A percentile compares a stretch with the other conserved stretches of the same genome.
Conservation (phyloP, 1,140 invertebrate species). For the Apis mellifera region DNA sequence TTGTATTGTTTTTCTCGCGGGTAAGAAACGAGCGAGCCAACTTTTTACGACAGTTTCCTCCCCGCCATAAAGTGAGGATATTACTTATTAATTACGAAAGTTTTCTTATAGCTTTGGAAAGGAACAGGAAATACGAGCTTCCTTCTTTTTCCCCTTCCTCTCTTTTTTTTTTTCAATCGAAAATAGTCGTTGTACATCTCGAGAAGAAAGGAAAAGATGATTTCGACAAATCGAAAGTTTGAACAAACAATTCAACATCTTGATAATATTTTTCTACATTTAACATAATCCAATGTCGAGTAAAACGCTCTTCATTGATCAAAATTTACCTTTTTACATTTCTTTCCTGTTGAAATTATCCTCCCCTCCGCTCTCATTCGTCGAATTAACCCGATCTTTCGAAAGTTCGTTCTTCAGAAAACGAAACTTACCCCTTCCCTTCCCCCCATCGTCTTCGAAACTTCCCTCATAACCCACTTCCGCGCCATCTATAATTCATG, state of each 20-base stretch:
- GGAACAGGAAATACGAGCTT: slow-evolving; percentile 22
- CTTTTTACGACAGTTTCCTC: slow-evolving; percentile 41
- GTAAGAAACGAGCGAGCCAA: slow-evolving; percentile 32
- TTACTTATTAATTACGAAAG: slow-evolving; percentile 52
- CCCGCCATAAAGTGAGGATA: slow-evolving; percentile 37
- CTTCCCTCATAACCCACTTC: background rate
- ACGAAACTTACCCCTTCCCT: no score
- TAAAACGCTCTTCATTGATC: no score
- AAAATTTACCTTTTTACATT: no score
- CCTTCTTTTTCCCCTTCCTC: background rate
- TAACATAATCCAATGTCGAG: no score
- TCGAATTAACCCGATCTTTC: no score
- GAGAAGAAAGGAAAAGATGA: background rate
- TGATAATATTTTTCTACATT: no score
- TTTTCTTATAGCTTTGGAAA: slow-evolving; percentile 9
- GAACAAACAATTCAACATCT: background rate
- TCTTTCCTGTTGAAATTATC: no score
- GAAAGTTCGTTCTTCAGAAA: no score
- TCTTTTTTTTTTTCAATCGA: background rate
- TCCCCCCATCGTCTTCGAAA: background rate
- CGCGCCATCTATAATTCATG: background rate
- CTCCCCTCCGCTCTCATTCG: no score
- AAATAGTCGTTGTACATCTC: slow-evolving; percentile 35
- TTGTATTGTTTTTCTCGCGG: slow-evolving; percentile 25
- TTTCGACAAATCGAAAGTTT: background rate